These are phyloP conservation scores for Naja naja DNA, from an alignment of 2,113 vertebrate species.

Conservation along the genomic window DNA sequence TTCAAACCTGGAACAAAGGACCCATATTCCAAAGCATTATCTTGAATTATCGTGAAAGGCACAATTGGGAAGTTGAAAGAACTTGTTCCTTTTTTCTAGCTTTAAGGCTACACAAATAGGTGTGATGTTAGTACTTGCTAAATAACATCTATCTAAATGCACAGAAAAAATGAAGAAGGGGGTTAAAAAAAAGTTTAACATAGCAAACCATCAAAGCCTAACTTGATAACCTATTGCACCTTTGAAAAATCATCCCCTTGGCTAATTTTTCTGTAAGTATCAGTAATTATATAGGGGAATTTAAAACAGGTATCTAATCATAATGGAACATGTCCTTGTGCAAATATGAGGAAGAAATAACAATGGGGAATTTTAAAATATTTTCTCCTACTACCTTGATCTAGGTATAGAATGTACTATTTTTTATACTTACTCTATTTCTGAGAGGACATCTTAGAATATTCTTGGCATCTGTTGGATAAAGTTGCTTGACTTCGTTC, in stretches of 20 bases:
- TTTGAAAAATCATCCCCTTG: neutral
- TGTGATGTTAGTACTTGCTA: neutral
- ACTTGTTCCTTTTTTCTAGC: neutral
- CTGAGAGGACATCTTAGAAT: neutral
- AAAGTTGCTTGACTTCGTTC: neutral
- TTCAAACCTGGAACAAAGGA: neutral
- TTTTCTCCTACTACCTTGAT: neutral
- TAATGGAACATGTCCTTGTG: neutral
- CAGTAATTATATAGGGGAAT: neutral
- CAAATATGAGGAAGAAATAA: neutral
- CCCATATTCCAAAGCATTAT: neutral
- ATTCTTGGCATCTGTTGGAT: neutral
- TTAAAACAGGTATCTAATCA: neutral
- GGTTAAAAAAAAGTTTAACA: neutral
- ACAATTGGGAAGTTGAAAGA: neutral
- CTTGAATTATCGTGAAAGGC: neutral
- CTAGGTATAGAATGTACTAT: neutral
- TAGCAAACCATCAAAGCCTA: neutral
- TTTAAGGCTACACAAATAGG: neutral
- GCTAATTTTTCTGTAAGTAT: neutral
- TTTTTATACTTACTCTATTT: neutral
- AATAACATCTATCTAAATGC: neutral
- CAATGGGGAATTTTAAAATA: neutral
- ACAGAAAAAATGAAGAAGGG: neutral
- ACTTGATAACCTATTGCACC: neutral